Conservation (phyloP, 2,797 vertebrate genomes). For the Pangasius sanitwongsei region DNA sequence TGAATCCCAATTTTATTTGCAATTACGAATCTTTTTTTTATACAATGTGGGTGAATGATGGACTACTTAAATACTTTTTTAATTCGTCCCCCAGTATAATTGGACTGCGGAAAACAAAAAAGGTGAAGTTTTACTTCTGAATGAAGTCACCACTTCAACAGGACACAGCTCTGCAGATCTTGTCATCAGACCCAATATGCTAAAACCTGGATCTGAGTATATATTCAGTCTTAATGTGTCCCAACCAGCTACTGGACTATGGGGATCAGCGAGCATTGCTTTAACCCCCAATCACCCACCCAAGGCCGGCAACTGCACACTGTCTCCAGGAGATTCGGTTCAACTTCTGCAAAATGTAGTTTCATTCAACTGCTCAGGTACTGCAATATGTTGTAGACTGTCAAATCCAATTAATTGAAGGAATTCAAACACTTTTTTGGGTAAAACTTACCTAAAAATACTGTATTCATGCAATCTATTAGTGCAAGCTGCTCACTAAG, state of each 20-base stretch:
- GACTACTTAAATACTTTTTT: background rate
- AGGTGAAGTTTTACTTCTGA: constrained; percentile 67
- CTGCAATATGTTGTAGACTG: background rate
- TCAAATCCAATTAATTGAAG: background rate
- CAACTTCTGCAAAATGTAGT: constrained; percentile 71
- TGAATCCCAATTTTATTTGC: background rate
- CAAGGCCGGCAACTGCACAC: constrained; percentile 72
- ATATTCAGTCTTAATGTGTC: constrained; percentile 73
- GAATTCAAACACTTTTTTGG: background rate
- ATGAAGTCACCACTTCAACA: constrained; percentile 63
- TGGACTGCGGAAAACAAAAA: constrained; percentile 67
- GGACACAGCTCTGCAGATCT: constrained; percentile 65
- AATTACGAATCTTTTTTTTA: background rate
- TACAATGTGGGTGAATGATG: background rate
- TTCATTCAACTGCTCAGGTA: constrained; percentile 78
- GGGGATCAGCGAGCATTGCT: constrained; percentile 70
- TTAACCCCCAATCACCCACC: constrained; percentile 67
- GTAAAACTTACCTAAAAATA: background rate
- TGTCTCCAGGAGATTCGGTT: constrained; percentile 67
- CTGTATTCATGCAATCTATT: background rate
- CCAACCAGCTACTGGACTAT: constrained; percentile 57
- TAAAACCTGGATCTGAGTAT: constrained; percentile 67
- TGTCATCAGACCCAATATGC: constrained; percentile 68
- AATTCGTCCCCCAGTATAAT: constrained; percentile 62
- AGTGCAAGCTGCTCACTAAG: background rate